phyloP scores from a whole-genome alignment of 2,797 vertebrate species.

The Euphonia xanthogaster region DNA sequence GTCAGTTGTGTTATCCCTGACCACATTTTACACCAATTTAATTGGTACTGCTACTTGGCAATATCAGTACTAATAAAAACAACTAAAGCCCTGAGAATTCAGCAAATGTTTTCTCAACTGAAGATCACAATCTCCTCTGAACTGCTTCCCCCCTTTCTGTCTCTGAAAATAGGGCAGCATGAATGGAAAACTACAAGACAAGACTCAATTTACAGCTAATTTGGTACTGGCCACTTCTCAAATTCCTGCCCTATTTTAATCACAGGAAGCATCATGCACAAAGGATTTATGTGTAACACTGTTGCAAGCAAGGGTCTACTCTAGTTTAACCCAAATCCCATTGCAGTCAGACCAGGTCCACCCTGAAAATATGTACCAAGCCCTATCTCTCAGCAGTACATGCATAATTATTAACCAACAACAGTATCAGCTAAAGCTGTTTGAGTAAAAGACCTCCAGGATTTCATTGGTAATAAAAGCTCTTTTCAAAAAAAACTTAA shows the following conservation, averaged over 20 bases:
- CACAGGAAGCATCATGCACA: not conserved
- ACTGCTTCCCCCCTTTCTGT: not conserved
- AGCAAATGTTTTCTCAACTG: not conserved
- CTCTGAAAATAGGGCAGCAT: not conserved
- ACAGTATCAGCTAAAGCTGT: not conserved
- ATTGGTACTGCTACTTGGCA: not conserved
- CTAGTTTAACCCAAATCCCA: not conserved
- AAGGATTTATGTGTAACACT: not conserved
- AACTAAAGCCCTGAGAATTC: not conserved
- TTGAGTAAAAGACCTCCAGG: not conserved
- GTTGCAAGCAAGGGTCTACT: not conserved
- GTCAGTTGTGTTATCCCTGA: slow-evolving; percentile 43
- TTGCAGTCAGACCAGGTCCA: not conserved
- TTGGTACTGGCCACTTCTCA: not conserved
- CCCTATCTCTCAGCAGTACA: not conserved
- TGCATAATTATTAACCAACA: not conserved
- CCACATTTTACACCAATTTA: slow-evolving; percentile 39
- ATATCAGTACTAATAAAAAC: slow-evolving; percentile 20
- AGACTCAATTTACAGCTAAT: not conserved
- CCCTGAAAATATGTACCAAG: not conserved
- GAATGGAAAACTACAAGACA: not conserved
- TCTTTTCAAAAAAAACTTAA: not conserved
- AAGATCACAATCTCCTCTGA: not conserved
- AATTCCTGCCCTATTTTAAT: not conserved
- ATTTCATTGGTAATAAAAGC: not conserved